Percentiles rank a stretch among this genome's conserved stretches.
Evolutionary conservation across 2,888 invertebrate genomes (phyloP).

Genomic region (Cremastinae sp.): DNA sequence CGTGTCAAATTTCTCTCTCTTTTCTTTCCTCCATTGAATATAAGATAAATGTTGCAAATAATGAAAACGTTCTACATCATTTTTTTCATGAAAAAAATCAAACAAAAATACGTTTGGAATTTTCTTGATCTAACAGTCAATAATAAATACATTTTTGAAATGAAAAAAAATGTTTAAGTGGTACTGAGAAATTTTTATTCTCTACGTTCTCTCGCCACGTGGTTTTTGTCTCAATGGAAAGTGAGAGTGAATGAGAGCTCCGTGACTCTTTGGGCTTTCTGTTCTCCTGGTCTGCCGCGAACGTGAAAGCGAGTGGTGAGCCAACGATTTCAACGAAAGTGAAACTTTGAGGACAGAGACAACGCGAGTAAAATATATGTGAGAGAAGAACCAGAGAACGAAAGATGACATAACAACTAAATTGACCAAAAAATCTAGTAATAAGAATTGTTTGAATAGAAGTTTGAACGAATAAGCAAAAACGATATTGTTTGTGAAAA

Average conservation of each 20-base stretch:
- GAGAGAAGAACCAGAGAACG: slow-evolving; percentile 13
- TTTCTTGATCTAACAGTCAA: no score
- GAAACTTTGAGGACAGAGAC: slow-evolving; percentile 50
- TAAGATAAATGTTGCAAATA: no score
- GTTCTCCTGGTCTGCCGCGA: slow-evolving; percentile 52
- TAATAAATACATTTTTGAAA: no score
- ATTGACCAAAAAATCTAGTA: background rate
- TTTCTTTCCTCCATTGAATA: no score
- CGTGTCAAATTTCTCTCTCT: slow-evolving; percentile 39
- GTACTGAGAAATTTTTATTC: background rate
- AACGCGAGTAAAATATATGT: background rate
- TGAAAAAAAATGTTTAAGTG: no score
- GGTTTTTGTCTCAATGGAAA: background rate
- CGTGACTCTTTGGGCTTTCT: slow-evolving; percentile 15
- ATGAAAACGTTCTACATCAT: no score
- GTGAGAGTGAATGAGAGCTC: background rate
- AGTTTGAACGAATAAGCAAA: background rate
- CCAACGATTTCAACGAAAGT: slow-evolving; percentile 62
- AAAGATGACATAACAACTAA: background rate
- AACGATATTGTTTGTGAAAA: background rate
- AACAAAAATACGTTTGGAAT: no score
- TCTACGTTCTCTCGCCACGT: background rate
- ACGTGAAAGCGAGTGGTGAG: slow-evolving; percentile 62
- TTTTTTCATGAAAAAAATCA: no score
- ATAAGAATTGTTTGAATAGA: background rate